A percentile compares a stretch with the other conserved stretches of the same genome.
phyloP scores from a whole-genome alignment of 2,797 vertebrate species.

The Glossophaga mutica region DNA sequence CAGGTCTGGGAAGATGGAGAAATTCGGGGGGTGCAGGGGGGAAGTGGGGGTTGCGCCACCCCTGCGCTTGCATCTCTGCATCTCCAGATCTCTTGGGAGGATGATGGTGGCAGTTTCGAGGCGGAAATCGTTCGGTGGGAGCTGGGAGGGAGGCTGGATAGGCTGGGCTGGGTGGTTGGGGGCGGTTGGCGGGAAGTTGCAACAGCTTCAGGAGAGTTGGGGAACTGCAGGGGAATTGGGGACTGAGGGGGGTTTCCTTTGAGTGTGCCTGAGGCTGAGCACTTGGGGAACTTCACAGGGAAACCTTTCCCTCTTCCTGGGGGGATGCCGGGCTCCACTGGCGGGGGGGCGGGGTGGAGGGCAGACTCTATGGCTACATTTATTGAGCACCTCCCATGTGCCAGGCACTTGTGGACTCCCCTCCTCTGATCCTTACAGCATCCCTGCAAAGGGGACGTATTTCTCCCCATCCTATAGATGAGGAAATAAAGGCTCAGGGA shows the following conservation, averaged over 20 bases:
- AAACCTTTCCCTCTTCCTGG: neutral
- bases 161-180: neutral
- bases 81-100: neutral
- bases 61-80: rapidly evolving
- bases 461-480: neutral
- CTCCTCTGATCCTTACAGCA: no score
- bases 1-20: neutral
- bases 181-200: neutral
- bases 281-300: neutral
- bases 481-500: neutral
- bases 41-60: neutral
- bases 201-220: neutral
- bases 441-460: neutral
- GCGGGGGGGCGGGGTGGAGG: neutral
- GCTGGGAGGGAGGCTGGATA: neutral
- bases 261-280: neutral
- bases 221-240: neutral
- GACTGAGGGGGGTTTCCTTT: neutral
- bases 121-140: neutral
- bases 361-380: neutral
- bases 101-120: neutral
- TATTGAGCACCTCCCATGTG: neutral
- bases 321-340: neutral
- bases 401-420: neutral
- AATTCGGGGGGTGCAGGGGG: neutral